Conservation (phyloP, 2,888 invertebrate species). For the Aphidoletes aphidimyza region DNA sequence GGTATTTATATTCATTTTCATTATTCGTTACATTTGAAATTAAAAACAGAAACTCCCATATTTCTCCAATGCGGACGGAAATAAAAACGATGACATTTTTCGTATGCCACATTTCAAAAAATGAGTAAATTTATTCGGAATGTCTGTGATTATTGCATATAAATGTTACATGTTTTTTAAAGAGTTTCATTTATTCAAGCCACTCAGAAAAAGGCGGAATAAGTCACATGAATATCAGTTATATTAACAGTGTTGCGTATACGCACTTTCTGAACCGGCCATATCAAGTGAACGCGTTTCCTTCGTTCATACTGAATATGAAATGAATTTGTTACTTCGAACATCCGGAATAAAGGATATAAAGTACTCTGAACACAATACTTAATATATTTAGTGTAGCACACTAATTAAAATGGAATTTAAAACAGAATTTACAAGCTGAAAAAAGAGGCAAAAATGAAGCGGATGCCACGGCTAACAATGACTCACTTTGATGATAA, state of each 20-base stretch:
- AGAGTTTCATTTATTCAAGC: neutral
- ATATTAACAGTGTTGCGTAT: neutral
- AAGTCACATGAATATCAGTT: constrained; percentile 32
- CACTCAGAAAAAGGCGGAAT: neutral
- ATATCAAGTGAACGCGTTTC: neutral
- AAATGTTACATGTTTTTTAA: neutral
- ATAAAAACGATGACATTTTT: neutral
- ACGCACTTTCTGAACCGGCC: neutral
- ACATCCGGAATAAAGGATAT: neutral
- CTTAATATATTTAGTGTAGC: neutral
- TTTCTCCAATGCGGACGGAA: neutral
- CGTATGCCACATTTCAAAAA: neutral
- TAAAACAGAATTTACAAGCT: neutral
- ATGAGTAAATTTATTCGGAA: neutral
- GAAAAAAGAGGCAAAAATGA: neutral
- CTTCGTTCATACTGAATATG: neutral
- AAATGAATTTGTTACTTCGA: neutral
- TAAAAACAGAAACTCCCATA: neutral
- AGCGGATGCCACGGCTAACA: neutral
- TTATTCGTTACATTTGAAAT: neutral
- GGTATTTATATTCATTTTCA: neutral
- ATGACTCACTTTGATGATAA: constrained; percentile 8
- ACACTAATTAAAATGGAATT: constrained; percentile 36
- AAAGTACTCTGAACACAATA: no score
- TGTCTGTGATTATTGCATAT: neutral